These are phyloP conservation scores for Pseudanteris insignis DNA, from an alignment of 2,888 invertebrate species.

Conservation along the genomic window DNA sequence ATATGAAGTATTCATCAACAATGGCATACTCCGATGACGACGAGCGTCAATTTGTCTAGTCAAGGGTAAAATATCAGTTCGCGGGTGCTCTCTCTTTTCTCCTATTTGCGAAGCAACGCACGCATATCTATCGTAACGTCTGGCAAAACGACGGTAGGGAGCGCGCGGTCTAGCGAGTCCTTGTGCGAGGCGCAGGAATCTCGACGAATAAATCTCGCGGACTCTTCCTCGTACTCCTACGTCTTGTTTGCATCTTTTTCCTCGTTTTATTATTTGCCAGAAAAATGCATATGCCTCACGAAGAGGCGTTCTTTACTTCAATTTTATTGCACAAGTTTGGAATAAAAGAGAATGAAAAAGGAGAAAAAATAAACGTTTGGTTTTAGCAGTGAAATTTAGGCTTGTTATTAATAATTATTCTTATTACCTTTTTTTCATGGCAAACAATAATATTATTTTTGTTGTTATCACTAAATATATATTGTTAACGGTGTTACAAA, in stretches of 20 bases:
- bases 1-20: no score
- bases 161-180: constrained; percentile 6
- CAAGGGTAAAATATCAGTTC: constrained; percentile 11
- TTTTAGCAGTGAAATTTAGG: no score
- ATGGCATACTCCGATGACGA: no score
- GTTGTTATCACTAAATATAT: no score
- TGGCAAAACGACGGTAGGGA: constrained; percentile 8
- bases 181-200: constrained; percentile 24
- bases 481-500: no score
- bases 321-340: constrained; percentile 35
- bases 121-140: constrained; percentile 20
- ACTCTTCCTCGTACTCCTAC: constrained; percentile 28
- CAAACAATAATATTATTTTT: no score
- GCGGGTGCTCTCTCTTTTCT: constrained; percentile 21
- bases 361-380: no score
- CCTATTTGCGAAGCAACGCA: constrained; percentile 16
- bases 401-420: no score
- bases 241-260: constrained; percentile 21
- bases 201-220: constrained; percentile 30
- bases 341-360: no score
- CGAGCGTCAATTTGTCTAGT: constrained; percentile 25
- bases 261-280: constrained; percentile 18
- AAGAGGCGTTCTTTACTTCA: constrained; percentile 29
- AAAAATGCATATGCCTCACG: constrained; percentile 18
- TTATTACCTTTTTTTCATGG: no score